phyloP scores from a whole-genome alignment of 1,140 invertebrate genomes.

The Drosophila parvula region DNA sequence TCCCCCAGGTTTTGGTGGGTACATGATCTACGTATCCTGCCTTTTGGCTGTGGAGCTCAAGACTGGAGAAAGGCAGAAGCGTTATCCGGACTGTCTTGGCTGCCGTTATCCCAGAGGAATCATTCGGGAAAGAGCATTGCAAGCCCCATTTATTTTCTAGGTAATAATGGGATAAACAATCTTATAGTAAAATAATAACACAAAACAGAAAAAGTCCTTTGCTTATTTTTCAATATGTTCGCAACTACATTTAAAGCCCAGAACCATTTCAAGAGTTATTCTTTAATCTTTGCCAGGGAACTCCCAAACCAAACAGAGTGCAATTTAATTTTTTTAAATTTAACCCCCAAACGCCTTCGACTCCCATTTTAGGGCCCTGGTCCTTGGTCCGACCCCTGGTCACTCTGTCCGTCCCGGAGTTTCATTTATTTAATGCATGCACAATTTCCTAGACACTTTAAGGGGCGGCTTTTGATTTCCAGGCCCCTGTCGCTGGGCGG shows the following conservation, averaged over 20 bases:
- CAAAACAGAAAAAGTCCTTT: not conserved
- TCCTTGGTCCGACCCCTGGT: slow-evolving; percentile 45
- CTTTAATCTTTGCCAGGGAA: not conserved
- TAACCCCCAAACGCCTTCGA: slow-evolving; percentile 5
- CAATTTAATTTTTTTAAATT: slow-evolving; percentile 1
- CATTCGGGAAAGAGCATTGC: not conserved
- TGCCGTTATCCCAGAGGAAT: not conserved
- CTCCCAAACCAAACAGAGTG: not conserved
- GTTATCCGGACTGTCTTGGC: not conserved
- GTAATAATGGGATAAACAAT: too few relatives aligned
- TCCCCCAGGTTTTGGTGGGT: not conserved
- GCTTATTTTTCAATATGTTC: too few relatives aligned
- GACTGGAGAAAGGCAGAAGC: not conserved
- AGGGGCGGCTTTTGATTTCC: slow-evolving; percentile 76
- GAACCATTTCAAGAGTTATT: not conserved
- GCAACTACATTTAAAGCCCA: too few relatives aligned
- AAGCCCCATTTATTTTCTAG: too few relatives aligned
- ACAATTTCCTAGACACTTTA: slow-evolving; percentile 83
- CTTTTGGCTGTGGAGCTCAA: not conserved
- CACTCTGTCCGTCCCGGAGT: slow-evolving; percentile 63
- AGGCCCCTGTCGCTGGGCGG: slow-evolving; percentile 40
- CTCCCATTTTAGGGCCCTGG: slow-evolving; percentile 49
- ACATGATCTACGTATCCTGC: not conserved
- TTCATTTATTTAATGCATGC: slow-evolving; percentile 83
- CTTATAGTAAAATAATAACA: not conserved